phyloP scores from a whole-genome alignment of 2,888 invertebrate species.

The Cosmorhoe ocellata region DNA sequence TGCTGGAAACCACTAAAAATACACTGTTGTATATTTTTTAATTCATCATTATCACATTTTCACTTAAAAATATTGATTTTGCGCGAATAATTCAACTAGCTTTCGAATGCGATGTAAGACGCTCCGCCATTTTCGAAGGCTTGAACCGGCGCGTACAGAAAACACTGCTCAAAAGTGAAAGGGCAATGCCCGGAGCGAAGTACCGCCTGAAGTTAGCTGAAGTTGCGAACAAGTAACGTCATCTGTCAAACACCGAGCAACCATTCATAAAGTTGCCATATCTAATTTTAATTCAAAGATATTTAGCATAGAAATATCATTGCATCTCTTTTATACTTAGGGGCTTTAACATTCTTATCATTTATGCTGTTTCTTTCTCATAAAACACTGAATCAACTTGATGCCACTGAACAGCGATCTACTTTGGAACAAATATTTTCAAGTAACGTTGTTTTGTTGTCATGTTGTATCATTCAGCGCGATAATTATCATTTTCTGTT shows the following conservation, averaged over 20 bases:
- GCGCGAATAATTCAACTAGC: constrained; percentile 47
- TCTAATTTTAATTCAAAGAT: too few species aligned
- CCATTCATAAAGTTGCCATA: constrained; percentile 7
- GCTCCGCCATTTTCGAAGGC: constrained; percentile 71
- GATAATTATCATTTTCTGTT: not conserved
- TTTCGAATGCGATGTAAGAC: constrained; percentile 42
- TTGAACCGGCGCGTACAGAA: constrained; percentile 65
- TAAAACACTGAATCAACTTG: not conserved
- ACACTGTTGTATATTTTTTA: constrained; percentile 72
- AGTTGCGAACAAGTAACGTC: constrained; percentile 25
- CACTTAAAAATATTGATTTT: constrained; percentile 66
- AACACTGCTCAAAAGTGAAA: constrained; percentile 70
- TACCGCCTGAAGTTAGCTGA: constrained; percentile 47
- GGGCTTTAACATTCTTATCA: not conserved
- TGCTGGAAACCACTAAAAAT: constrained; percentile 62
- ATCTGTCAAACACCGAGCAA: constrained; percentile 5
- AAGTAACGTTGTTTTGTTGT: not conserved
- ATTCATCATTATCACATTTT: constrained; percentile 80
- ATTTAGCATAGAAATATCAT: not conserved
- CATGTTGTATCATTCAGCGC: not conserved
- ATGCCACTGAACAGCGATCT: not conserved
- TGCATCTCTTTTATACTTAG: not conserved
- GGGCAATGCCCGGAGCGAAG: constrained; percentile 74
- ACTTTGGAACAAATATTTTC: constrained; percentile 4
- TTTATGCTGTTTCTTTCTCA: not conserved